Conservation (phyloP, 2,888 invertebrate genomes). For the Melitaea athalia region DNA sequence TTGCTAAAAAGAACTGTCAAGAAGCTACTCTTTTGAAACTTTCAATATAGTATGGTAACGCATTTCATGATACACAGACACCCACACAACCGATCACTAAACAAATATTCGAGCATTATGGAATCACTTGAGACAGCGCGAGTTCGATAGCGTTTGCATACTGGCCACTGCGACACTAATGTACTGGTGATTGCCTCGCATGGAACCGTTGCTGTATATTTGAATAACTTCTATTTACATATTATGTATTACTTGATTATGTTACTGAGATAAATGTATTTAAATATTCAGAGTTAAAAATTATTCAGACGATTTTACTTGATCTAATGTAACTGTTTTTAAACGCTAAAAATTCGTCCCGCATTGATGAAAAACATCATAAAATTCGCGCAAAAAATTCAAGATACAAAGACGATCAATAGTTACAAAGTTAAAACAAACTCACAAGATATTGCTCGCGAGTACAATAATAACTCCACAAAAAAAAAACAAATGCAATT, state of each 20-base stretch:
- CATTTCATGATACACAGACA: background rate
- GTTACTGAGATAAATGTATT: too few relatives aligned
- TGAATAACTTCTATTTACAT: conserved; percentile 1
- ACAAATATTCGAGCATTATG: conserved; percentile 40
- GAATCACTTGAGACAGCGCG: conserved; percentile 54
- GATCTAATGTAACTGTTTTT: too few relatives aligned
- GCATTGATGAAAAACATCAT: too few relatives aligned
- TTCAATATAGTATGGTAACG: background rate
- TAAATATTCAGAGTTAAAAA: too few relatives aligned
- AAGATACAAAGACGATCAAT: background rate
- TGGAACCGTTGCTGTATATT: conserved; percentile 22
- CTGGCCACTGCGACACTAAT: conserved; percentile 57
- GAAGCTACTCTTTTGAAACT: background rate
- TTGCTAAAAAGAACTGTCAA: too few relatives aligned
- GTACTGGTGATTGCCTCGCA: conserved; percentile 66
- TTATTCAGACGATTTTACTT: too few relatives aligned
- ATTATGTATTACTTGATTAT: background rate
- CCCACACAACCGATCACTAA: conserved; percentile 23
- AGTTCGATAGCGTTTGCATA: conserved; percentile 50
- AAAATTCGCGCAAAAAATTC: background rate
- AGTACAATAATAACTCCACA: background rate
- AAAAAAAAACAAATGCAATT: conserved; percentile 19
- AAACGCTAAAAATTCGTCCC: too few relatives aligned
- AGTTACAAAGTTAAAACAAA: background rate
- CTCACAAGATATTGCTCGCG: background rate